Percentiles rank a stretch among this genome's conserved stretches.
These are phyloP conservation scores for rat (Rattus norvegicus) DNA, from an alignment of 2,113 vertebrate species.

Conservation along the genomic window GRCr8 NC_086036.1:11981501-11982000, in stretches of 20 bases:
- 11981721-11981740: conserved; percentile 55
- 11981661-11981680: conserved; percentile 5
- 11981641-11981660: conserved; percentile 1
- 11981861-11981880: conserved; percentile 21
- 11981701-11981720: conserved; percentile 62
- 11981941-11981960: background rate
- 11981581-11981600: conserved; percentile 20
- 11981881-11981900: background rate
- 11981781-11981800: background rate
- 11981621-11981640: conserved; percentile 26
- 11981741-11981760: conserved; percentile 62
- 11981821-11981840: background rate
- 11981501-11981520: background rate
- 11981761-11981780: conserved; percentile 56
- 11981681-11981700: conserved; percentile 30
- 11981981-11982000: background rate
- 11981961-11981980: background rate
- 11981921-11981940: background rate
- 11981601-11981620: conserved; percentile 14
- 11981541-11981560: conserved; percentile 19
- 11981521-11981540: conserved; percentile 5
- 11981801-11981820: conserved; percentile 2
- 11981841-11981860: background rate
- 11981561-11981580: conserved; percentile 56
- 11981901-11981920: background rate